These are phyloP conservation scores for Enteromius treurensis DNA, from an alignment of 2,797 vertebrate species.

Conservation along the genomic window DNA sequence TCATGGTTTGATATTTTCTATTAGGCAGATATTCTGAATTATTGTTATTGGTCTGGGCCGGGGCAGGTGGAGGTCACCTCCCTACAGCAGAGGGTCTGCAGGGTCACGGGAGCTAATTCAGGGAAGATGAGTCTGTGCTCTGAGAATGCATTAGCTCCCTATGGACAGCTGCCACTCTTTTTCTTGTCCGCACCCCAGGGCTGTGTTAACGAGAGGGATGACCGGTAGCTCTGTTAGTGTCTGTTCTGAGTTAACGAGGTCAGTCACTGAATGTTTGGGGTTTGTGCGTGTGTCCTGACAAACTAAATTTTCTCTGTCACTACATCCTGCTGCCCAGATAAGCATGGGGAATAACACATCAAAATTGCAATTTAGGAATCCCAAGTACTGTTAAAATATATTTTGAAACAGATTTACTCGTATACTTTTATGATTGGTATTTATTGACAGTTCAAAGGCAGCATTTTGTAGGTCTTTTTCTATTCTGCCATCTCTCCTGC, in stretches of 20 bases:
- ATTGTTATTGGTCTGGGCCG: conserved; percentile 20
- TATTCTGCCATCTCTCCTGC: conserved; percentile 1
- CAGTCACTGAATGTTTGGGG: conserved; percentile 18
- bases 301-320: conserved; percentile 2
- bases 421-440: neutral
- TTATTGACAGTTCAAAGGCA: neutral
- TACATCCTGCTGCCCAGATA: neutral
- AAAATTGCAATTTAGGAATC: neutral
- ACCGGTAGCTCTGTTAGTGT: conserved; percentile 29
- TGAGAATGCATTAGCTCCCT: conserved; percentile 37
- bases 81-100: conserved; percentile 47
- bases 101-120: conserved; percentile 50
- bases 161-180: conserved; percentile 41
- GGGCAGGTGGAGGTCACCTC: conserved; percentile 40
- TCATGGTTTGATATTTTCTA: conserved; percentile 9
- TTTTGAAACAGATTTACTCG: neutral
- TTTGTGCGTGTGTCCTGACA: conserved; percentile 2
- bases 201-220: conserved; percentile 37
- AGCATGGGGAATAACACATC: neutral
- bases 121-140: conserved; percentile 26
- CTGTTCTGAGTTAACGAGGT: conserved; percentile 33
- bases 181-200: conserved; percentile 10
- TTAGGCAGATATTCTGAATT: conserved; percentile 1
- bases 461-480: neutral
- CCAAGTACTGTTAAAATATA: neutral